Conservation (phyloP, 2,113 vertebrate species). For the Felis chaus region DNA sequence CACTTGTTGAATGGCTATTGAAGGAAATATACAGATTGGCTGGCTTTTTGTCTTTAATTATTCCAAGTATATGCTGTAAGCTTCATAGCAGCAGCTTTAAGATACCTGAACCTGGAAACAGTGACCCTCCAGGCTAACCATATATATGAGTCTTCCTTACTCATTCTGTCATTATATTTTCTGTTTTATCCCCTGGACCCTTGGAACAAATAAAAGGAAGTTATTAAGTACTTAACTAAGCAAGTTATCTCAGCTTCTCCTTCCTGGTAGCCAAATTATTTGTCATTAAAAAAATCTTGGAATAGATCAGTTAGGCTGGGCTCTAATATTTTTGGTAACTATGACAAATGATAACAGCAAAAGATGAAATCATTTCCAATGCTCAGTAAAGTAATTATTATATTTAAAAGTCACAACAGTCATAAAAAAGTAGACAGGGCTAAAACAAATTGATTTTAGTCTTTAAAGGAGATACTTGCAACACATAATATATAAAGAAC, state of each 20-base stretch:
- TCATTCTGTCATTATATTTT: neutral
- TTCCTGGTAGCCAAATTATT: slow-evolving; percentile 19
- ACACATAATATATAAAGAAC: slow-evolving; percentile 16
- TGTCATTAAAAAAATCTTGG: neutral
- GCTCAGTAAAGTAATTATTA: slow-evolving; percentile 33
- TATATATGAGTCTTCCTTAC: neutral
- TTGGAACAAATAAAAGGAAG: slow-evolving; percentile 46
- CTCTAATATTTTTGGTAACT: slow-evolving; percentile 9
- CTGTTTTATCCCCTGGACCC: neutral
- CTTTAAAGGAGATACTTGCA: neutral
- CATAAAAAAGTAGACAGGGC: neutral
- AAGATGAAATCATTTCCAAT: slow-evolving; percentile 19
- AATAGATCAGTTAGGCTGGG: neutral
- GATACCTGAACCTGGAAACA: neutral
- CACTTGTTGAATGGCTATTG: neutral
- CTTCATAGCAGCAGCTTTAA: neutral
- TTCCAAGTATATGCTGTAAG: neutral
- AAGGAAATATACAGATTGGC: neutral
- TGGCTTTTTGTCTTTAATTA: neutral
- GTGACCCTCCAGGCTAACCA: neutral
- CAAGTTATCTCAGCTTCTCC: neutral
- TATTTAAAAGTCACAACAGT: slow-evolving; percentile 41
- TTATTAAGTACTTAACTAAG: neutral
- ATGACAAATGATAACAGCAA: slow-evolving; percentile 12
- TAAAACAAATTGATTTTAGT: slow-evolving; percentile 5